Base-by-base conservation (phyloP, 2,797 vertebrate species). In the Periparus ater region DNA sequence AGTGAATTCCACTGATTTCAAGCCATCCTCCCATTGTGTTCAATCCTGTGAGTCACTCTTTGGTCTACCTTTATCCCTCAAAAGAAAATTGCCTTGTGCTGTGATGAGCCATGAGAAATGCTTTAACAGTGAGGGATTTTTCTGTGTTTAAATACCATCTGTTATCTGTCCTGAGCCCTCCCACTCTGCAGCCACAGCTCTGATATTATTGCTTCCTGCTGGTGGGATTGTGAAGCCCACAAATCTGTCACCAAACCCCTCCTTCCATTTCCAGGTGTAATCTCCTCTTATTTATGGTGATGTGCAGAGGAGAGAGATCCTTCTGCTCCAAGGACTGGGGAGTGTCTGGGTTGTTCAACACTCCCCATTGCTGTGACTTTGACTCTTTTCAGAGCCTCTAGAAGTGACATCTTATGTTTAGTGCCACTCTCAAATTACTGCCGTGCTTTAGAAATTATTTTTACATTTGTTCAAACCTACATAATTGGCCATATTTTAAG, bases 1-100 rank as follows among this genome's bases (percentile, higher is more conserved):
- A 94, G 93, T 10, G 62, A 88, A 81, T 25, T 20, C 67, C 55
- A 13, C 55, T 40, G 91, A 76, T 96, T 90, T 84, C 73, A 66
- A 75, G 29, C 91, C 51, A 17, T 75, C 70, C 11, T 78, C 83
- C 57, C 53, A 29, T 70, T 70, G 62, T 90, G 50, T 62, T 91
- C 2, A 0, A 7, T 62, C 60, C 73, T 75, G 57, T 40, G 76
- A 73, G 53, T 86, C 76, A n/a, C 60, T 77, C 79, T 74, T 88
- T 25, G 32, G 9, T 53, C 61, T 38, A 53, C 88, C 85, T 95
- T 88, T 54, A 72, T 72, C 67, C 71, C 71, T 66, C 32, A 34
- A 51, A 44, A 66, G 40, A 91, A 75, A 73, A 84, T 51, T 76
- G 29, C 51, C 76, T 86, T 62, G 30, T 60, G 55, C 67, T 55